These are phyloP conservation scores for Synanceia verrucosa DNA, from an alignment of 2,797 vertebrate genomes.

Conservation along the genomic window DNA sequence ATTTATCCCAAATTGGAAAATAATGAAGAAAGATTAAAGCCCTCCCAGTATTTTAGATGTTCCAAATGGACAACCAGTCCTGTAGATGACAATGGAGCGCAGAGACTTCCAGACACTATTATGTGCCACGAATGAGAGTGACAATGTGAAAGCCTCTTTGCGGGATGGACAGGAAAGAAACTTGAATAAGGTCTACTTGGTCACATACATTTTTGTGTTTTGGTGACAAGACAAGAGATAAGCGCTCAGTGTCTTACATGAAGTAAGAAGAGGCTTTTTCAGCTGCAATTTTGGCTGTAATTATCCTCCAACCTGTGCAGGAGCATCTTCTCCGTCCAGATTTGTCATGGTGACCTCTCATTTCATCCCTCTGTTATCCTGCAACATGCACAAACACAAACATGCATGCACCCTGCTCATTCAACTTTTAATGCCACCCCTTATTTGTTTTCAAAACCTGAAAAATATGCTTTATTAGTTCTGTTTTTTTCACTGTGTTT, in stretches of 20 bases:
- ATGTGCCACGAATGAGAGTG: conserved; percentile 79
- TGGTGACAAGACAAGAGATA: conserved; percentile 75
- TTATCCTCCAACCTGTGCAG: conserved; percentile 43
- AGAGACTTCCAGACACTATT: conserved; percentile 83
- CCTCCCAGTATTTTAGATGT: conserved; percentile 83
- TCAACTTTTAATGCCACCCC: not conserved
- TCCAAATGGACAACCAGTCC: conserved; percentile 85
- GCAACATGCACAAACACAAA: conserved; percentile 34
- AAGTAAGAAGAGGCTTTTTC: conserved; percentile 65
- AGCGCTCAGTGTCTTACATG: conserved; percentile 73
- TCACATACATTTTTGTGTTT: conserved; percentile 70
- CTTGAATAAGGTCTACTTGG: conserved; percentile 75
- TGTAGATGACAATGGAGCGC: conserved; percentile 78
- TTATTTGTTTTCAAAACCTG: conserved; percentile 36
- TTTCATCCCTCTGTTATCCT: conserved; percentile 13
- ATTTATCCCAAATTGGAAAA: conserved; percentile 89
- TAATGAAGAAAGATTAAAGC: conserved; percentile 91
- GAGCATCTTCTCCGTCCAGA: conserved; percentile 19
- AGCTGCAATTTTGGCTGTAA: conserved; percentile 49
- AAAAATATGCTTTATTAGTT: conserved; percentile 40
- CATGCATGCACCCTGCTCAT: conserved; percentile 25
- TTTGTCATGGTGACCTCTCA: conserved; percentile 30
- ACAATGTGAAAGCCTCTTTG: conserved; percentile 80
- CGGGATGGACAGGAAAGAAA: conserved; percentile 73
- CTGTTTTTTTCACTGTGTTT: conserved; percentile 35